phyloP scores from a whole-genome alignment of 1,140 invertebrate species.

The Babylonia areolata region DNA sequence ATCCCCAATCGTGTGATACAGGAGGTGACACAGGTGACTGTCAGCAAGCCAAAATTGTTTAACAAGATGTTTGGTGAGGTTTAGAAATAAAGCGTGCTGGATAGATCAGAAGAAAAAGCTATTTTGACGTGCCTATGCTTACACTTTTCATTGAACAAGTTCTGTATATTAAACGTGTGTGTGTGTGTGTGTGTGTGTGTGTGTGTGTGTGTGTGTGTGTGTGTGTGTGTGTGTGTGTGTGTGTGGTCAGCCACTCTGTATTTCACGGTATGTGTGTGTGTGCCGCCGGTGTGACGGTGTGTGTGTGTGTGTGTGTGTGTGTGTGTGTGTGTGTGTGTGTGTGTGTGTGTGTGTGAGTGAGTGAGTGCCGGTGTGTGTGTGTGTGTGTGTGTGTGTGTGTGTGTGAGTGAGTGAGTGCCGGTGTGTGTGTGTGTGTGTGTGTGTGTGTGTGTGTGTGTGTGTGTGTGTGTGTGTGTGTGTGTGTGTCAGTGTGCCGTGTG shows the following conservation, averaged over 20 bases:
- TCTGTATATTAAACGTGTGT: no score
- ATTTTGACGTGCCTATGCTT: neutral
- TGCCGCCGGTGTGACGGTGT: neutral
- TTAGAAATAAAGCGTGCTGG: no score
- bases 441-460: neutral
- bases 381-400: slow-evolving; percentile 9
- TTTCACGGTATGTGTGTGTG: neutral
- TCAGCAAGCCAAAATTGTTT: no score
- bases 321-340: neutral
- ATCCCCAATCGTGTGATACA: no score
- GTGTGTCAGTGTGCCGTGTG: neutral
- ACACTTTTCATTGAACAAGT: no score
- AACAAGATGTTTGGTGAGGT: no score
- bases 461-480: neutral
- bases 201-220: no score
- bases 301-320: neutral
- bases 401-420: neutral
- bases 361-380: neutral
- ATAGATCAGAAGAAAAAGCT: no score
- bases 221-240: no score
- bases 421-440: neutral
- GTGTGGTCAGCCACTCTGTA: neutral
- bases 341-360: neutral
- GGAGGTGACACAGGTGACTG: no score
- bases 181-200: no score